Conservation (phyloP, 92 coral and sea anemone species). For the Galaxea fascicularis region DNA sequence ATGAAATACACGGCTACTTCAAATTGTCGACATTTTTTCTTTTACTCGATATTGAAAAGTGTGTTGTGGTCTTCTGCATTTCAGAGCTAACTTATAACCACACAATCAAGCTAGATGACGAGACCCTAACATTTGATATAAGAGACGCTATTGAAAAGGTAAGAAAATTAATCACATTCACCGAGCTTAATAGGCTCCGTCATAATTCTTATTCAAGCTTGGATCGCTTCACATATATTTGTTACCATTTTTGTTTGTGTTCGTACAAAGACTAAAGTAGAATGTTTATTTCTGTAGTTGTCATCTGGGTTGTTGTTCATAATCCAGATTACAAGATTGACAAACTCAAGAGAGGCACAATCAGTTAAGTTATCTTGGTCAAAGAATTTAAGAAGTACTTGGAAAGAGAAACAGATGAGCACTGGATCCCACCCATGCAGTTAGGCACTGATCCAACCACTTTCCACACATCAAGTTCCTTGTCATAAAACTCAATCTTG, state of each 20-base stretch:
- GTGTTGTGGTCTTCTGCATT: not conserved
- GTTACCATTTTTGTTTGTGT: no score
- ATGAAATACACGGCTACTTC: not conserved
- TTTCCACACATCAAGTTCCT: conserved; percentile 83
- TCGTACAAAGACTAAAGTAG: no score
- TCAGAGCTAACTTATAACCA: conserved; percentile 84
- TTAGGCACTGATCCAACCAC: conserved; percentile 90
- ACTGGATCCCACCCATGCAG: conserved; percentile 96
- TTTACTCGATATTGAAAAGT: not conserved
- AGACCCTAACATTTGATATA: conserved; percentile 85
- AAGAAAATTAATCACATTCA: conserved; percentile 10
- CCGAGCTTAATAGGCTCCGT: no score
- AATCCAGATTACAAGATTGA: no score
- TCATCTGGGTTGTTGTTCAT: no score
- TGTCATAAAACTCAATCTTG: conserved; percentile 90
- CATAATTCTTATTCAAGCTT: no score
- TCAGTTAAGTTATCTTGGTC: conserved; percentile 61
- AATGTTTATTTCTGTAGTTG: no score
- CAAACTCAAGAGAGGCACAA: not conserved
- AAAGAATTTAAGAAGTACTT: conserved; percentile 72
- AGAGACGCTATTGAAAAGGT: conserved; percentile 96
- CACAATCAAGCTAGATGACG: conserved; percentile 84
- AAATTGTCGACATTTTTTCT: conserved; percentile 2
- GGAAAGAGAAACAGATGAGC: conserved; percentile 82
- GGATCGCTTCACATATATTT: no score